Base-by-base conservation (phyloP, 2,797 vertebrate species). In the Spheniscus humboldti region DNA sequence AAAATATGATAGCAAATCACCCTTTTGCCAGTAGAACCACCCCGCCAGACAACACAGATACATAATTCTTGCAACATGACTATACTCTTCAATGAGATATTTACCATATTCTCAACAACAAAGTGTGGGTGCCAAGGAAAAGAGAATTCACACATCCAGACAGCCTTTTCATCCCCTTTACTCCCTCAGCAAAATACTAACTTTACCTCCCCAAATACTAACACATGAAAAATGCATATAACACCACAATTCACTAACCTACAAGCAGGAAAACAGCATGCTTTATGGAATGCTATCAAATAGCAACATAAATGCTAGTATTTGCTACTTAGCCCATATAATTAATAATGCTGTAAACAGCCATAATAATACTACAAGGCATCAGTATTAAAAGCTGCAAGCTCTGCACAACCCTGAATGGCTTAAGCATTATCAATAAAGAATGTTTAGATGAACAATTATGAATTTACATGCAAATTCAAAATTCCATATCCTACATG, bases 321-420 rank as follows among this genome's bases (percentile, higher is more conserved):
- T 84, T 94, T 96, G 80, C 91, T 95, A 85, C 73, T 96, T 91
- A 86, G 52, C 52, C 67, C 53, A n/a, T 59, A 86, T 91, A 97
- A 97, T 96, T 97, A 97, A 97, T 95, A 98, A 97, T 41, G 91
- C 48, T 73, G 39, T 86, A 96, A 96, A 92, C 13, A 92, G 64
- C 20, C 39, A 66, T 28, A 95, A 86, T 92, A 96, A 96, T 81
- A 91, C 79, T 68, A 82, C 57, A 87, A 94, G 57, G 81, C 41
- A 88, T 73, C 74, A 77, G 20, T 81, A 82, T 71, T 81, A 83
- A 95, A 94, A 97, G 71, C 31, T 63, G 79, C 68, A 73, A 91
- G 56, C 52, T 77, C 86, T 91, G 76, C 87, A 74, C 43, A 91
- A 90, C 64, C 69, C 67, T 31, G 88, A 91, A 77, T 28, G 31